Evolutionary conservation across 2,113 vertebrate genomes (phyloP).

Genomic region (Centropristis striata): DNA sequence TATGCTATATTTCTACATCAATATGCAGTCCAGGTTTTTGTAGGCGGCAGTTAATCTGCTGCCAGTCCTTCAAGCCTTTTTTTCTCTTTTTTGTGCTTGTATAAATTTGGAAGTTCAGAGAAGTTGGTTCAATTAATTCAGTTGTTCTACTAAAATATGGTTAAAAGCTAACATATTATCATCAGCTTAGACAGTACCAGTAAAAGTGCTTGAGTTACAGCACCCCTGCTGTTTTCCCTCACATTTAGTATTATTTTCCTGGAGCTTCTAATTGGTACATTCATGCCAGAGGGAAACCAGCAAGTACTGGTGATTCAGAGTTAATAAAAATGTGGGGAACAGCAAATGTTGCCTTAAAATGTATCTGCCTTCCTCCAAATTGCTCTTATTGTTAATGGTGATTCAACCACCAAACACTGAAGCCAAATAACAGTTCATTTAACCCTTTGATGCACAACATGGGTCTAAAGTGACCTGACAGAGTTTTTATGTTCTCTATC

Average conservation of each 20-base stretch:
- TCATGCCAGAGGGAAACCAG: background rate
- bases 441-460: too few species aligned
- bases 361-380: background rate
- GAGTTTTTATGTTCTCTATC: too few species aligned
- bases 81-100: background rate
- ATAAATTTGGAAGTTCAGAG: background rate
- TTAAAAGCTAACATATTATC: background rate
- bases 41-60: background rate
- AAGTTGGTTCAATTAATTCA: background rate
- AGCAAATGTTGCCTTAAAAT: background rate
- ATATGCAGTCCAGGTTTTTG: background rate
- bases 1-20: too few species aligned
- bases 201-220: background rate
- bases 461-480: too few species aligned
- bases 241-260: background rate
- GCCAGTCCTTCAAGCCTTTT: background rate
- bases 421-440: too few species aligned
- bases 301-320: background rate
- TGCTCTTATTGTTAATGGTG: background rate
- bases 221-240: background rate
- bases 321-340: background rate
- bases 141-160: too few species aligned
- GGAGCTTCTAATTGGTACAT: background rate
- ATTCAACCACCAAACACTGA: background rate
- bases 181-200: background rate